Conservation (phyloP, 2,888 invertebrate species). For the Boloria selene region DNA sequence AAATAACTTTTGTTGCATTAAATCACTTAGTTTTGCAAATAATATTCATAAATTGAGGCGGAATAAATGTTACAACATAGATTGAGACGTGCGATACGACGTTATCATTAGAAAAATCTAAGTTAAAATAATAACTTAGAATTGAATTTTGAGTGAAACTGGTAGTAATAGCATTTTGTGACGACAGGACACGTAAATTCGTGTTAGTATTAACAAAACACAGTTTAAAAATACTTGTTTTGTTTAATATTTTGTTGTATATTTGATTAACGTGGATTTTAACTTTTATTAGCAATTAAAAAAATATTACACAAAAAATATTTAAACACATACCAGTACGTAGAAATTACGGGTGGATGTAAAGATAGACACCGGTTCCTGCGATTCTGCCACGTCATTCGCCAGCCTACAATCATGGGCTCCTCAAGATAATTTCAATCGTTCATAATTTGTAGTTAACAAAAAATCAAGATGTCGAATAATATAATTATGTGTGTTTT, state of each 20-base stretch:
- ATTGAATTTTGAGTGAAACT: constrained; percentile 27
- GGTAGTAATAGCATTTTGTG: constrained; percentile 18
- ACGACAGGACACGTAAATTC: constrained; percentile 8
- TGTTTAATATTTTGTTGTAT: not conserved
- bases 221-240: too few relatives aligned
- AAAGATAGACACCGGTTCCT: constrained; percentile 42
- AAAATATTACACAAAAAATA: constrained; percentile 1
- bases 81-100: constrained; percentile 30
- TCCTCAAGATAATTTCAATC: constrained; percentile 75
- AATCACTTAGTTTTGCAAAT: constrained; percentile 27
- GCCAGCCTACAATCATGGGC: constrained; percentile 70
- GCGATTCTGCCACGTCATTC: constrained; percentile 63
- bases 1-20: constrained; percentile 9
- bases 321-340: not conserved
- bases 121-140: constrained; percentile 26
- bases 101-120: constrained; percentile 30
- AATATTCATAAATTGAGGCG: constrained; percentile 28
- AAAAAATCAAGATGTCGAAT: constrained; percentile 71
- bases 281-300: not conserved
- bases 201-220: constrained; percentile 4
- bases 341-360: constrained; percentile 11
- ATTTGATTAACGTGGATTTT: not conserved
- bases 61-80: constrained; percentile 31
- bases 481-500: constrained; percentile 79
- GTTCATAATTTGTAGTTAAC: constrained; percentile 73